Evolutionary conservation across 2,797 vertebrate genomes (phyloP).

Genomic region (Enteromius fasciolatus): DNA sequence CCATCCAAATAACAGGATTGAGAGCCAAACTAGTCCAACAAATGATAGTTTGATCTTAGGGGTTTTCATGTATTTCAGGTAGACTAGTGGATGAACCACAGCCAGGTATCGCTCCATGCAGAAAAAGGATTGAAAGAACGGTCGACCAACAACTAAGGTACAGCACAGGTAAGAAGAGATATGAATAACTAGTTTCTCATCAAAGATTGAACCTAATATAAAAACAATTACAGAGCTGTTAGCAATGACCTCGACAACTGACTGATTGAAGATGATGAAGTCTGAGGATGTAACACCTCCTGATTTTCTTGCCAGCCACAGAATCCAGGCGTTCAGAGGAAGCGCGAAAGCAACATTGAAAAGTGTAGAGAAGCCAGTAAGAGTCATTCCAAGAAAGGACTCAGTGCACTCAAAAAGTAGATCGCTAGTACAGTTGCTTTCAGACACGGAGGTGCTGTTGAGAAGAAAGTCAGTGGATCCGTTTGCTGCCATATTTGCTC

Average conservation of each 20-base stretch:
- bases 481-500: not conserved
- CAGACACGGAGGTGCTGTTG: not conserved
- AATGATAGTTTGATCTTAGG: not conserved
- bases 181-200: not conserved
- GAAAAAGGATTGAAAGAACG: conserved; percentile 14
- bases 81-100: conserved; percentile 43
- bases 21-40: conserved; percentile 3
- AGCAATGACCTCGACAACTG: not conserved
- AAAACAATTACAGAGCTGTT: not conserved
- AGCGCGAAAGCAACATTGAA: not conserved
- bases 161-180: not conserved
- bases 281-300: not conserved
- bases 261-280: conserved; percentile 2
- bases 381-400: not conserved
- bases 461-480: not conserved
- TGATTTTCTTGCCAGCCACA: not conserved
- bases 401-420: conserved; percentile 7
- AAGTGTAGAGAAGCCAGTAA: not conserved
- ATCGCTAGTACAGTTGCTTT: not conserved
- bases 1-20: conserved; percentile 6
- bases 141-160: conserved; percentile 6
- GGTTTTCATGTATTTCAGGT: conserved; percentile 15
- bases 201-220: not conserved
- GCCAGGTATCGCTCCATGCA: conserved; percentile 41
- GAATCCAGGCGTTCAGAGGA: conserved; percentile 16